Evolutionary conservation across 2,113 vertebrate species (phyloP), one percentile per base, ranked within the genome.

Genomic region (Stigmatopora argus): DNA sequence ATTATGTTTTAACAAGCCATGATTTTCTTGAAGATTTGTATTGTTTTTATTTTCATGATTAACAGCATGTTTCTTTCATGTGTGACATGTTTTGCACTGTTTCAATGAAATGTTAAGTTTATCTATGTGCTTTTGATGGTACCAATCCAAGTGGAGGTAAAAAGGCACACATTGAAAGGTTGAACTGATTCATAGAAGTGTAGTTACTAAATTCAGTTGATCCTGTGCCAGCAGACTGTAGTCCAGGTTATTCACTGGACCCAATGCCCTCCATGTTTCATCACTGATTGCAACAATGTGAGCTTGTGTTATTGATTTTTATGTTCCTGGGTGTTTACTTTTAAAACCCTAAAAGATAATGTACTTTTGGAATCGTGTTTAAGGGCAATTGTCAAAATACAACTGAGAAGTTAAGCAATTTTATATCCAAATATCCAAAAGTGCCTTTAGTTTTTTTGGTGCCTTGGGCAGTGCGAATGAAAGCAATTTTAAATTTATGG

Each of bases 361-460:
- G 73, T 75, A 77, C 73, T 65, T 78, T 77, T 78, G 74, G 72
- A 85, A 44, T 65, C 46, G 66, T 52, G 64, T 34, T 60, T 26
- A 14, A 31, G 1, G 12, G 13, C 14, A 19, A 19, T 10, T 62
- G 56, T 56, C 8, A 69, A 18, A n/a, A 21, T 69, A 65, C 57
- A n/a, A 19, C 35, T 55, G 17, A 52, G 14, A 48, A 17, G 18
- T 17, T 8, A 0, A 48, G 57, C 10, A 45, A 11, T 6, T 38
- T 26, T 17, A 1, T 41, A 15, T 48, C 56, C 3, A 17, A 45
- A 60, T 12, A n/a, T 77, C 69, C 79, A 72, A 59, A 76, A 59
- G 66, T 80, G 72, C 75, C 61, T 74, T 75, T 56, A 49, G 3
- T 52, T 6, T 17, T 48, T 35, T 69, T 31, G 26, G 58, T 78